Base-by-base conservation (phyloP, 2,113 vertebrate species). In the Macaca nemestrina region DNA sequence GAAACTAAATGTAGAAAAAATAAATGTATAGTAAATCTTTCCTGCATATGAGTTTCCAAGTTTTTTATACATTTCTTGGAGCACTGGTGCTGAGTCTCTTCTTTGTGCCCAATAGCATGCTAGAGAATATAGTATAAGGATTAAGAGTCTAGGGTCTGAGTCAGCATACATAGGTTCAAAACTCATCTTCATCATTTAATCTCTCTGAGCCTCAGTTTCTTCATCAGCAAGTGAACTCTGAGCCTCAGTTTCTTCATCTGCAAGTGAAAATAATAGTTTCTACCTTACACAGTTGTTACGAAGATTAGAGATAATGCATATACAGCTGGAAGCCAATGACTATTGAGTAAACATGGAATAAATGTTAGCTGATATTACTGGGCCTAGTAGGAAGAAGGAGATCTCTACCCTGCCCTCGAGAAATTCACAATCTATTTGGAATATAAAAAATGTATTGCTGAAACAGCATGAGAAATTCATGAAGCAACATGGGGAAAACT, bases 181-280 rank as follows among this genome's bases (percentile, higher is more conserved):
- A 78, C 43, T 78, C 70, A 57, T 68, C 40, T 88, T 96, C 14
- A 50, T 2, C 13, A 23, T 95, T 97, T 88, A 68, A 87, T 94
- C 64, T 92, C 40, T 72, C 30, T 94, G 23, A 83, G 67, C 22
- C 48, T 90, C 38, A 23, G 20, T 93, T 92, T 97, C 52, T 92
- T 92, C 72, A 84, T 90, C 79, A 82, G 38, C n/a, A 25, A 81
- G 50, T 80, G 48, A 82, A 38, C 40, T 70, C 30, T 96, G 23
- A 83, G 67, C 22, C 48, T 90, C 38, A 23, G 20, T 93, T 92
- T 97, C 52, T 92, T 92, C 72, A 84, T 90, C 79, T 86, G 35
- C 27, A 25, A 78, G 43, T 80, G 48, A 82, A 38, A 73, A 23
- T 86, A 91, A 67, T 50, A 83, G 76, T 83, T 76, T 16, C 35